Evolutionary conservation across 2,888 invertebrate species (phyloP).

Genomic region (Tineola bisselliella): DNA sequence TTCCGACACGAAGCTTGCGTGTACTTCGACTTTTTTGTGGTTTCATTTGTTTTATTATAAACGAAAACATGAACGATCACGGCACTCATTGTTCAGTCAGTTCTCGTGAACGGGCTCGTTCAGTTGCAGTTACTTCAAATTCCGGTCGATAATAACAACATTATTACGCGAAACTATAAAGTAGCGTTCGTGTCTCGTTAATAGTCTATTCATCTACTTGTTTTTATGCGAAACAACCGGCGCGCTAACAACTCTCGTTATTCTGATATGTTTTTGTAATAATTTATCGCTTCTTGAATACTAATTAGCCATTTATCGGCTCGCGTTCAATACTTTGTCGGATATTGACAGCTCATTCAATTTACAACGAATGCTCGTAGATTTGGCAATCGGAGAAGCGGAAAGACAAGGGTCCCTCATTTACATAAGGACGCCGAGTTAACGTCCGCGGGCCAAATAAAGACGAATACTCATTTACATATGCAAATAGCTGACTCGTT

Average conservation of each 20-base stretch:
- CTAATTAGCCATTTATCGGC: slow-evolving; percentile 5
- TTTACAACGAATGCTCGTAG: slow-evolving; percentile 28
- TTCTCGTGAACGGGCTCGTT: slow-evolving; percentile 18
- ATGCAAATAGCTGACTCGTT: slow-evolving; percentile 60
- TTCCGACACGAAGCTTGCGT: slow-evolving; percentile 52
- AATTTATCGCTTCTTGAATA: slow-evolving; percentile 12
- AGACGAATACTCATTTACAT: slow-evolving; percentile 61
- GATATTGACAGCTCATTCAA: slow-evolving; percentile 17
- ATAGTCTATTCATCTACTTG: slow-evolving; percentile 31
- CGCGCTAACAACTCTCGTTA: slow-evolving; percentile 1
- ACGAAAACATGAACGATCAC: slow-evolving; percentile 49
- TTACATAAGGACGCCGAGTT: slow-evolving; percentile 50
- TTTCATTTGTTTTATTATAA: slow-evolving; percentile 52
- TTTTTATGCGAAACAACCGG: slow-evolving; percentile 27
- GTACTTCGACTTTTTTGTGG: slow-evolving; percentile 47
- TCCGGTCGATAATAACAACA: background rate
- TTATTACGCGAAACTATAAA: background rate
- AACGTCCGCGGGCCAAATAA: slow-evolving; percentile 57
- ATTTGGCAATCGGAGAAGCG: slow-evolving; percentile 25
- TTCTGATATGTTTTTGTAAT: slow-evolving; percentile 6
- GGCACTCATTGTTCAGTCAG: slow-evolving; percentile 47
- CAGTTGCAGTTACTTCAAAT: background rate
- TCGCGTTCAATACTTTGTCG: background rate
- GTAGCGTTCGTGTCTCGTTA: slow-evolving; percentile 31
- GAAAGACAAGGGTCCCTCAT: slow-evolving; percentile 33